Conservation (phyloP, 2,797 vertebrate species). For the Schizopygopsis malacanthus region DNA sequence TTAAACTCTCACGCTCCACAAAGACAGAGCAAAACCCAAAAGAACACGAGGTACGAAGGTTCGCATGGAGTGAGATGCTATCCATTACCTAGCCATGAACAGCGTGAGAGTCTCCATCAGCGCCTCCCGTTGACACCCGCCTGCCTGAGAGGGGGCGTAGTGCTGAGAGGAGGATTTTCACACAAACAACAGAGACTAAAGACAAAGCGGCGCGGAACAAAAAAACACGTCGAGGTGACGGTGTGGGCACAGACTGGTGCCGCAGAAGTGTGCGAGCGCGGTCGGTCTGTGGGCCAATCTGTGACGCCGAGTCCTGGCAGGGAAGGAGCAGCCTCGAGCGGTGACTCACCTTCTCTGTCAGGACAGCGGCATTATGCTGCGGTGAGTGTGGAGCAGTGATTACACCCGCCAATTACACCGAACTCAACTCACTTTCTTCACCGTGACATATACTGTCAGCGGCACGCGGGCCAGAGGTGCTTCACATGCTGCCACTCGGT, state of each 20-base stretch:
- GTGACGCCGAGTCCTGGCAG: conserved; percentile 54
- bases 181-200: conserved; percentile 62
- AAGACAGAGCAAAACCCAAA: conserved; percentile 20
- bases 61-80: conserved; percentile 30
- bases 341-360: conserved; percentile 66
- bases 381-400: conserved; percentile 52
- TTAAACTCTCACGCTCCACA: conserved; percentile 30
- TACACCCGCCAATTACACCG: conserved; percentile 48
- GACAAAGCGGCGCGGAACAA: conserved; percentile 57
- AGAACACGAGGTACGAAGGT: conserved; percentile 15
- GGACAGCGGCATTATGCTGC: conserved; percentile 58
- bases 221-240: conserved; percentile 53
- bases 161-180: conserved; percentile 57
- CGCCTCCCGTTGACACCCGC: conserved; percentile 42
- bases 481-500: conserved; percentile 2
- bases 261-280: conserved; percentile 60
- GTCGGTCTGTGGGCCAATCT: conserved; percentile 61
- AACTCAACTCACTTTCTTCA: conserved; percentile 34
- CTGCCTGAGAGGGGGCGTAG: conserved; percentile 47
- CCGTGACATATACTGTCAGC: conserved; percentile 33
- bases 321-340: conserved; percentile 56
- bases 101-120: conserved; percentile 48
- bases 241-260: conserved; percentile 55
- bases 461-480: conserved; percentile 39
- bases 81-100: conserved; percentile 53